phyloP scores from a whole-genome alignment of 2,888 invertebrate genomes.

The Teinopalpus imperialis region DNA sequence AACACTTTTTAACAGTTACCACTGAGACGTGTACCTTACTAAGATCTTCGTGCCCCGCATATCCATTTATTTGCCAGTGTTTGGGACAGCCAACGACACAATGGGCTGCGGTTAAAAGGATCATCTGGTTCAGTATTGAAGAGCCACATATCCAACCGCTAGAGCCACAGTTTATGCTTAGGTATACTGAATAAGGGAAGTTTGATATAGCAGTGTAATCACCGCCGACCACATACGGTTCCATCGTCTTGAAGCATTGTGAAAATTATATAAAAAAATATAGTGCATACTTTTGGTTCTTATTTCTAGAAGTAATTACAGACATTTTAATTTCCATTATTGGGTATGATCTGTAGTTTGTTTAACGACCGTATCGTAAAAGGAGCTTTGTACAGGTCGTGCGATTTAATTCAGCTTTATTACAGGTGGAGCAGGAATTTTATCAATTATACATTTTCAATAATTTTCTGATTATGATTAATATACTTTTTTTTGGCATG shows the following conservation, averaged over 20 bases:
- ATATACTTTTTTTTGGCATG: too few relatives aligned
- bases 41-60: conserved; percentile 35
- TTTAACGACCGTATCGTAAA: conserved; percentile 12
- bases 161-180: conserved; percentile 22
- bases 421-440: too few relatives aligned
- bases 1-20: too few relatives aligned
- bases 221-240: conserved; percentile 33
- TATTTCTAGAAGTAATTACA: not conserved
- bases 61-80: conserved; percentile 16
- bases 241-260: conserved; percentile 15
- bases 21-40: too few relatives aligned
- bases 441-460: too few relatives aligned
- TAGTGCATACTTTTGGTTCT: not conserved
- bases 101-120: conserved; percentile 44
- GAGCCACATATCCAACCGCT: conserved; percentile 37
- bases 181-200: conserved; percentile 38
- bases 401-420: conserved; percentile 20
- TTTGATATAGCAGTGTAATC: conserved; percentile 29
- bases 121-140: conserved; percentile 41
- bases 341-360: not conserved
- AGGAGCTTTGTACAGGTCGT: conserved; percentile 6
- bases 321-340: conserved; percentile 6
- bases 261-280: conserved; percentile 2
- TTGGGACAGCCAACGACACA: conserved; percentile 34
- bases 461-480: too few relatives aligned